Evolutionary conservation across 2,888 invertebrate genomes (phyloP).

Genomic region (Penaeus monodon): DNA sequence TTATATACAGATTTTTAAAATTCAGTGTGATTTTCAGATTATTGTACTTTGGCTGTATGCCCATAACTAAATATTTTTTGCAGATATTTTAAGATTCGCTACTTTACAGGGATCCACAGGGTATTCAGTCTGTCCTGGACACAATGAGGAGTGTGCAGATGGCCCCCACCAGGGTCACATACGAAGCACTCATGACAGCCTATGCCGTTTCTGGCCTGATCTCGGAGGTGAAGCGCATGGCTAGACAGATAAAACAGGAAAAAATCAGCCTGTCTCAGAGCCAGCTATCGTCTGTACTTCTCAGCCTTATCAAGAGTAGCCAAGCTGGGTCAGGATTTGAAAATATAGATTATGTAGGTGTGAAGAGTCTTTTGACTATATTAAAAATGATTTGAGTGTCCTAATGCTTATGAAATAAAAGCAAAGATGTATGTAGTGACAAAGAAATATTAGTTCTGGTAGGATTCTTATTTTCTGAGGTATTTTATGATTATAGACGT

Average conservation of each 20-base stretch:
- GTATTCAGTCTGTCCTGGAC: background rate
- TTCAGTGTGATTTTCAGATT: no score
- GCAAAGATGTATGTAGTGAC: no score
- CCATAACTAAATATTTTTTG: no score
- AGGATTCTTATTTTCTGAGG: no score
- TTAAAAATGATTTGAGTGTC: no score
- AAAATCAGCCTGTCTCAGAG: background rate
- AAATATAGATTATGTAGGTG: constrained; percentile 9
- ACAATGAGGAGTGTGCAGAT: constrained; percentile 14
- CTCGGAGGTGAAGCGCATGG: background rate
- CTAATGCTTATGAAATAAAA: no score
- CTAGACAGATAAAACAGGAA: background rate
- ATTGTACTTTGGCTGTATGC: no score
- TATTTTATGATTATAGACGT: no score
- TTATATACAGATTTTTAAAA: no score
- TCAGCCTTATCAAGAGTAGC: background rate
- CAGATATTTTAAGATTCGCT: background rate
- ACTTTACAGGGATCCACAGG: background rate
- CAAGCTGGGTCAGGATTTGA: constrained; percentile 1
- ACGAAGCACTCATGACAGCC: constrained; percentile 6
- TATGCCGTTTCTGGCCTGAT: background rate
- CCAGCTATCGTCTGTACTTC: constrained; percentile 5
- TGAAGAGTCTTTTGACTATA: background rate
- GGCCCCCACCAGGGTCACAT: constrained; percentile 10
- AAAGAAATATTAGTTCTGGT: no score